Conservation (phyloP, 2,113 vertebrate genomes). For the Toxostoma redivivum region DNA sequence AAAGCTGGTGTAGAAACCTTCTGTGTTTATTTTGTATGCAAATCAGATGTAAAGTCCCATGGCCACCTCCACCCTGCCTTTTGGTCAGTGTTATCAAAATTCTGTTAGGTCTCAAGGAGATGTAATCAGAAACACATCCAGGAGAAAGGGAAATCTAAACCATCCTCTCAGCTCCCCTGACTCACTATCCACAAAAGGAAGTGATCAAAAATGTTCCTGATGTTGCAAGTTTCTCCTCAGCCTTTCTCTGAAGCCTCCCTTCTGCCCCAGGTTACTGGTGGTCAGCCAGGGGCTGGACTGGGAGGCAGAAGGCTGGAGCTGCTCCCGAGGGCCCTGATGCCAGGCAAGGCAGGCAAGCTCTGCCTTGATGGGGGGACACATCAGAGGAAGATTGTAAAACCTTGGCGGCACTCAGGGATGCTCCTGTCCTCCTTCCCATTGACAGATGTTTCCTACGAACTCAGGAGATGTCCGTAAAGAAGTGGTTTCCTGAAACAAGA, state of each 20-base stretch:
- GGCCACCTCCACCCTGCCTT: background rate
- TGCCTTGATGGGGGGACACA: too few species aligned
- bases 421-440: background rate
- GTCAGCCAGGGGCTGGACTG: background rate
- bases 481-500: slow-evolving; percentile 8
- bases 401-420: background rate
- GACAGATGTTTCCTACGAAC: background rate
- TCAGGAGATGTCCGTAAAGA: background rate
- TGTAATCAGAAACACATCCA: accelerated
- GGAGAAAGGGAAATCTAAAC: background rate
- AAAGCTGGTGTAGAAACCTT: background rate
- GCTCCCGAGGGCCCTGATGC: accelerated
- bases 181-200: background rate
- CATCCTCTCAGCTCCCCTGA: background rate
- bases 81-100: background rate
- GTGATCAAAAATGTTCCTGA: background rate
- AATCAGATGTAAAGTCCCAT: background rate
- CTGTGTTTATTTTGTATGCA: background rate
- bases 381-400: background rate
- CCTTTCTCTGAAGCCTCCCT: background rate
- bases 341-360: background rate
- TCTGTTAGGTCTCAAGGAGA: background rate
- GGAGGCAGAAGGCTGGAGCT: background rate
- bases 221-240: background rate
- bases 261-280: background rate